A percentile compares a stretch with the other conserved stretches of the same genome.
These are phyloP conservation scores for Scolopax mira DNA, from an alignment of 2,113 vertebrate species.

Conservation along the genomic window DNA sequence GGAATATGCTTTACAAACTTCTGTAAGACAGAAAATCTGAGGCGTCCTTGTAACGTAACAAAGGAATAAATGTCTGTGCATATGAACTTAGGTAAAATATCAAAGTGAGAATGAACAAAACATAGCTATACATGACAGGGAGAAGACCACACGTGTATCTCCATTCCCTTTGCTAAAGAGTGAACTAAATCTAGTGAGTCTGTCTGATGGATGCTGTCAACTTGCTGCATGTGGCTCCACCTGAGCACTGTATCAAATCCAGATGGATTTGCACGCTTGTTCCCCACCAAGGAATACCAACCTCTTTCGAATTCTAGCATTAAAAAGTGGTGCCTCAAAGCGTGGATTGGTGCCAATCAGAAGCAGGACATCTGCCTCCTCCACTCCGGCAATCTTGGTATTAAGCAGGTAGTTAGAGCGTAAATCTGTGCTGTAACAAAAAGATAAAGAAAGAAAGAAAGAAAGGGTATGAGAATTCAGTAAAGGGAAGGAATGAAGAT, in stretches of 20 bases:
- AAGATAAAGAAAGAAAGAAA: not conserved
- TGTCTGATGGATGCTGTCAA: not conserved
- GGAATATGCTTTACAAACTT: not conserved
- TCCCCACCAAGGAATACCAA: conserved; percentile 54
- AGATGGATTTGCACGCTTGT: not conserved
- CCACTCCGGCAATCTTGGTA: conserved; percentile 89
- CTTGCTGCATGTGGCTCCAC: not conserved
- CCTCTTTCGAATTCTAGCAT: conserved; percentile 95
- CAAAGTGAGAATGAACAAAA: not conserved
- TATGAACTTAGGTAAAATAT: not conserved
- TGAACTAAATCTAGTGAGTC: conserved; percentile 8
- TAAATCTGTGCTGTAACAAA: conserved; percentile 84
- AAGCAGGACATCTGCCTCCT: conserved; percentile 91
- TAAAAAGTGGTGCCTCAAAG: conserved; percentile 95
- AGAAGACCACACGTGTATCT: not conserved
- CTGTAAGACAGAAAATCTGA: not conserved
- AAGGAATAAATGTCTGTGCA: not conserved
- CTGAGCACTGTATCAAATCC: not conserved
- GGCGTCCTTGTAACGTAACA: not conserved
- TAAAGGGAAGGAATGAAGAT: not conserved
- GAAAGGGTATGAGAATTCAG: not conserved
- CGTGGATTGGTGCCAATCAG: conserved; percentile 95
- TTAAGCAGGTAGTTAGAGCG: conserved; percentile 97
- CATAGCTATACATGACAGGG: not conserved
- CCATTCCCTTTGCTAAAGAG: not conserved